A percentile compares a stretch with the other conserved stretches of the same genome.
phyloP scores from a whole-genome alignment of 2,888 invertebrate genomes.

The Leucoma salicis region DNA sequence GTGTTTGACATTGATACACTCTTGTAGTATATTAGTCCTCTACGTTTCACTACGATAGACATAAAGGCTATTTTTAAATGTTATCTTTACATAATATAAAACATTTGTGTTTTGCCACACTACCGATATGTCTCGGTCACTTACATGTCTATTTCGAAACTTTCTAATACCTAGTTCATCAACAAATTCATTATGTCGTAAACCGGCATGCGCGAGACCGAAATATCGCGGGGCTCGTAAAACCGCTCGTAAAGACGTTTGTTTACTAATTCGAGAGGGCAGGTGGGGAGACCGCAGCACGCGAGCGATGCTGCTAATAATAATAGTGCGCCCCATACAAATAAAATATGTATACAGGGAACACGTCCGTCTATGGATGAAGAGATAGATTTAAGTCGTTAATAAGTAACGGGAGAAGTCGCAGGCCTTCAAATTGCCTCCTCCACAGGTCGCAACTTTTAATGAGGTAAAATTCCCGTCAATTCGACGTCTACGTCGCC shows the following conservation, averaged over 20 bases:
- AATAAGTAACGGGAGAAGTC: slow-evolving; percentile 67
- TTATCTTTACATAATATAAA: too few species aligned
- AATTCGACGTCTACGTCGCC: slow-evolving; percentile 68
- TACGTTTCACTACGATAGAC: too few species aligned
- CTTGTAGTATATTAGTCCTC: too few species aligned
- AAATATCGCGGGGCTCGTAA: slow-evolving; percentile 81
- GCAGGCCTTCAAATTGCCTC: slow-evolving; percentile 75
- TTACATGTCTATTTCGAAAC: slow-evolving; percentile 78
- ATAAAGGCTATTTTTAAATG: too few species aligned
- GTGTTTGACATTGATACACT: too few species aligned
- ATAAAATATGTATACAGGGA: slow-evolving; percentile 35
- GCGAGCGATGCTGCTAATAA: slow-evolving; percentile 72
- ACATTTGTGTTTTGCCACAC: slow-evolving; percentile 26
- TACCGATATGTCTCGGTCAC: slow-evolving; percentile 54
- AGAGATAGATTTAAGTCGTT: slow-evolving; percentile 71
- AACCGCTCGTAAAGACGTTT: slow-evolving; percentile 81
- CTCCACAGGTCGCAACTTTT: slow-evolving; percentile 79
- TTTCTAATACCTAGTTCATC: slow-evolving; percentile 81
- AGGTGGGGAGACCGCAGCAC: slow-evolving; percentile 68
- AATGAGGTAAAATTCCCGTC: slow-evolving; percentile 81
- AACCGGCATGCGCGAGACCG: slow-evolving; percentile 77
- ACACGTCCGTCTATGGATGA: slow-evolving; percentile 34
- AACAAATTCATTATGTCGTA: slow-evolving; percentile 83
- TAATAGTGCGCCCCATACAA: slow-evolving; percentile 48
- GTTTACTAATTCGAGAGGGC: slow-evolving; percentile 81